Evolutionary conservation across 53 echinoderm and acorn worm species (phyloP), one percentile per base, ranked within the genome.

Genomic region (Astropecten irregularis): DNA sequence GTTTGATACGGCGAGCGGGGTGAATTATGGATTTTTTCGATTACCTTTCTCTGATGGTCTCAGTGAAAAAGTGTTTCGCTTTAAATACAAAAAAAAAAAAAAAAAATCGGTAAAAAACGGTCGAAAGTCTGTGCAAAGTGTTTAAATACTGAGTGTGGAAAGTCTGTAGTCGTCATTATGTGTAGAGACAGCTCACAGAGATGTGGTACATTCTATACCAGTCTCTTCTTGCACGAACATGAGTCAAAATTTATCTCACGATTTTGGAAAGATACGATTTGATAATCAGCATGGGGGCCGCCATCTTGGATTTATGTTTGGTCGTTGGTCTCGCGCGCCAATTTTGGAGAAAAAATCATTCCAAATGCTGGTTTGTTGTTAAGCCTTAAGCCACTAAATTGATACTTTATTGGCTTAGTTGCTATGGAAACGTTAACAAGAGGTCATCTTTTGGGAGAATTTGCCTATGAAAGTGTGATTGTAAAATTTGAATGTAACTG

Each of bases 71-170:
- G 79, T 79, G 79, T 79, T 79, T 79, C 79, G 30, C 61, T 79
- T 62, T 58, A 19, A 11, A 42, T 8, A 42, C 6, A 42, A 42
- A 20, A 39, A 66, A 40, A 42, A 13, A 40, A 38, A 35, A 32
- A 52, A 71, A 79, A 79, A 79, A 79, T 79, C 79, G 79, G 79
- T 79, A 79, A 48, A 79, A 79, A 79, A 56, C 79, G 79, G 79
- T 79, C 79, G 79, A 79, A 79, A 79, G 61, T 30, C 46, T 18
- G 46, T 61, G 61, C 11, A 32, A 79, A 79, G 60, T 79, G 30
- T 79, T 79, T 79, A 79, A 79, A 79, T 79, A 79, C 79, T 27
- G 79, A 31, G 21, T 29, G 36, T 30, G 11, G 30, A 79, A 79
- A 42, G 3, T 33, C 79, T 31, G 46, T 61, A 32, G 46, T 32